A percentile compares a stretch with the other conserved stretches of the same genome.
These are phyloP conservation scores for Hirtodrosophila alboralis DNA, from an alignment of 2,888 invertebrate genomes.

Conservation along the genomic window DNA sequence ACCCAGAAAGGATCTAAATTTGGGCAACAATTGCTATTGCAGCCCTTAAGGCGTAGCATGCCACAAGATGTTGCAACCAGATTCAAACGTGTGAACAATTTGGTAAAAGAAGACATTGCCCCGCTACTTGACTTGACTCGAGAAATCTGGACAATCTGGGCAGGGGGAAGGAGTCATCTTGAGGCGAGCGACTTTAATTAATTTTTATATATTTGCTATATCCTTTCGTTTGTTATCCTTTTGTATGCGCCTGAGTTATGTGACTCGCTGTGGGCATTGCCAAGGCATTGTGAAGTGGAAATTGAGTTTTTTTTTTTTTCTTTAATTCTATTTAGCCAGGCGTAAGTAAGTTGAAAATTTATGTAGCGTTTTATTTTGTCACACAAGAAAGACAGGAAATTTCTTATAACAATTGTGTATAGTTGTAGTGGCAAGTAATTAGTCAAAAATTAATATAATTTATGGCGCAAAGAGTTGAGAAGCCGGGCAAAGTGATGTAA, in stretches of 20 bases:
- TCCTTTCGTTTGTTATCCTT: conserved; percentile 34
- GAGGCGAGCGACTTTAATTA: conserved; percentile 71
- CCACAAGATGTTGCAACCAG: conserved; percentile 59
- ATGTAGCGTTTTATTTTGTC: conserved; percentile 45
- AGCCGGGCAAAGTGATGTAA: background rate
- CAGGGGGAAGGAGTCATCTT: conserved; percentile 10
- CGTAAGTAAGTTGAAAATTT: conserved; percentile 70
- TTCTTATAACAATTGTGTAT: conserved; percentile 16
- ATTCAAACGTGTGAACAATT: conserved; percentile 73
- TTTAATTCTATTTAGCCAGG: conserved; percentile 38
- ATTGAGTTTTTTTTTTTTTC: too few species aligned
- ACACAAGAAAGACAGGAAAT: conserved; percentile 23
- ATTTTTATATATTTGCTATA: conserved; percentile 68
- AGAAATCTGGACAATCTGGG: background rate
- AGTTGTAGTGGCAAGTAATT: conserved; percentile 51
- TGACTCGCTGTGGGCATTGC: conserved; percentile 73
- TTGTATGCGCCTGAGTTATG: conserved; percentile 67
- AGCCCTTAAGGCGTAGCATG: conserved; percentile 64
- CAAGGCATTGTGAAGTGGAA: conserved; percentile 35
- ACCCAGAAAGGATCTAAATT: too few species aligned
- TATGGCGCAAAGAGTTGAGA: conserved; percentile 16
- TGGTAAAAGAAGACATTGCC: conserved; percentile 61
- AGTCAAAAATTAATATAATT: conserved; percentile 63
- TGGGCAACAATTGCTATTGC: conserved; percentile 50
- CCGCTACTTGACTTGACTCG: conserved; percentile 61